Conservation (phyloP, 2,113 vertebrate species). For the Pogonocichla stellata region DNA sequence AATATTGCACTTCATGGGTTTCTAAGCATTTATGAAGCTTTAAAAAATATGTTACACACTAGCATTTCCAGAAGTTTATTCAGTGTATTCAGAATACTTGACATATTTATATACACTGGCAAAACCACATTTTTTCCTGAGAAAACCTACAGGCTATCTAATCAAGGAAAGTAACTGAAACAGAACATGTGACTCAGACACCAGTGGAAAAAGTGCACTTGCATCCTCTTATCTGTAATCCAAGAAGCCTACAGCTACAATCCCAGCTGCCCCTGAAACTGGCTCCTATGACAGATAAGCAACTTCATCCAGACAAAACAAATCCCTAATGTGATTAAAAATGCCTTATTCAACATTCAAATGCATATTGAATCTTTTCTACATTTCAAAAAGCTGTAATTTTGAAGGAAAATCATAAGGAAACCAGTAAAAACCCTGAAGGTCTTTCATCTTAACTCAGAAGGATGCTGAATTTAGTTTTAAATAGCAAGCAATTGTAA, state of each 20-base stretch:
- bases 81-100: background rate
- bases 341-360: background rate
- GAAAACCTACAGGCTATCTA: background rate
- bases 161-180: background rate
- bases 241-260: background rate
- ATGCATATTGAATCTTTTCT: background rate
- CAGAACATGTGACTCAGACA: background rate
- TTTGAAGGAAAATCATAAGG: background rate
- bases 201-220: background rate
- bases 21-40: background rate
- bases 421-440: background rate
- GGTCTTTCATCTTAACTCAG: background rate
- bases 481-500: background rate
- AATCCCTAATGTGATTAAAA: slow-evolving; percentile 13
- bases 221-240: background rate
- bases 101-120: background rate
- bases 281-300: background rate
- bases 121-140: background rate
- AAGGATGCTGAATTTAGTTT: background rate
- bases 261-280: background rate
- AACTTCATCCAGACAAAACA: slow-evolving; percentile 10
- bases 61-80: background rate
- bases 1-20: background rate
- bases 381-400: background rate
- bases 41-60: background rate